Evolutionary conservation across 2,113 vertebrate species (phyloP), one percentile per base, ranked within the genome.

Genomic region (Anarhynchus alexandrinus): DNA sequence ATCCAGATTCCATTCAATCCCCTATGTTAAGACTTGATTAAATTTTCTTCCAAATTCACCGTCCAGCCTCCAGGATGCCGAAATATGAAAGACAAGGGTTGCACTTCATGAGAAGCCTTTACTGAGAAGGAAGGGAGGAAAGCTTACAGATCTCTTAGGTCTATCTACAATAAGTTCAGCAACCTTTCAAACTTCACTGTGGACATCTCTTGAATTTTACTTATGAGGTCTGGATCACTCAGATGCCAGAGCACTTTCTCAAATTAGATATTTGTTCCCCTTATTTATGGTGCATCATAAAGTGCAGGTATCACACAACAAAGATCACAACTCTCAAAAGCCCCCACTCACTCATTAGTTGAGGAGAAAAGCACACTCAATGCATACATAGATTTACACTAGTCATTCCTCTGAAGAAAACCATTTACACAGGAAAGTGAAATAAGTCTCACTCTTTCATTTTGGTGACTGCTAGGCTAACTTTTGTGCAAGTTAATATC

Each of bases 41-140:
- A 57, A 90, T 87, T 95, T 84, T 84, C 59, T 96, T 94, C 77
- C 32, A 87, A 64, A 87, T 82, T 79, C 51, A 93, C 86, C 42
- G 86, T 69, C 22, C 80, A 80, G 72, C 65, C 38, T 87, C 51
- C n/a, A 29, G n/a, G 69, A 94, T 69, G 69, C 55, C 91, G 86
- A 11, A 82, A 72, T 32, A 34, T 62, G 38, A 65, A 77, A 92
- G 69, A 27, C 65, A 42, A 45, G 54, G 12, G 22, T 12, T 80
- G 51, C 36, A 8, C 54, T 55, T 58, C 36, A 25, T 5, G 2
- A 9, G n/a, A 82, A 73, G 42, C 22, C 32, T 81, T 59, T 65
- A 38, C 73, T 83, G 58, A 91, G 55, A 11, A 59, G 32, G 34
- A 30, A 67, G 29, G 25, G 62, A 76, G 27, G 54, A 73, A 70